phyloP scores from a whole-genome alignment of 1,140 invertebrate species.

The Hirudo medicinalis region DNA sequence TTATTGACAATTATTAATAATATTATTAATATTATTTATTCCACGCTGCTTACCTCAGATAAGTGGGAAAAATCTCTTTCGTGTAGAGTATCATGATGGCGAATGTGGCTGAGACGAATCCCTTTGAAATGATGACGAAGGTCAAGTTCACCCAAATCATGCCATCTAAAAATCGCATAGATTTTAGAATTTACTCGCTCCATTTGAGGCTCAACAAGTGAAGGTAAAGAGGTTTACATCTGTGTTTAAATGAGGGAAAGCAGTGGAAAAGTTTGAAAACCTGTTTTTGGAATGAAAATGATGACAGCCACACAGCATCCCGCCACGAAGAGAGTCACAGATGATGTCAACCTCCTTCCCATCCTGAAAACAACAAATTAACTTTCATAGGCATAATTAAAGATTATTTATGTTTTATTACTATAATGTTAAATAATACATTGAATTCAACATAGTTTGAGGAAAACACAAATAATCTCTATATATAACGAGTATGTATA shows the following conservation, averaged over 20 bases:
- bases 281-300: conserved; percentile 15
- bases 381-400: not conserved
- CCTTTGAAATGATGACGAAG: conserved; percentile 6
- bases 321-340: conserved; percentile 8
- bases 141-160: not conserved
- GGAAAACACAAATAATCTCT: too few species aligned
- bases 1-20: not conserved
- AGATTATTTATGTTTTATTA: not conserved
- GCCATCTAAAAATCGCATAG: too few species aligned
- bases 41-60: conserved; percentile 1
- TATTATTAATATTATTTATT: conserved; percentile 7
- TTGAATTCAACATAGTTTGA: too few species aligned
- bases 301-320: conserved; percentile 1
- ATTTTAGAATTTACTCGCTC: too few species aligned
- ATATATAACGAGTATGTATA: too few species aligned
- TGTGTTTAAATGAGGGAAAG: not conserved
- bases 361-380: not conserved
- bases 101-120: conserved; percentile 5
- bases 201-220: too few species aligned
- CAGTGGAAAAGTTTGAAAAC: not conserved
- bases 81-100: conserved; percentile 11
- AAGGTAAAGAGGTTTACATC: too few species aligned
- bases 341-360: conserved; percentile 4
- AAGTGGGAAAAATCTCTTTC: conserved; percentile 14
- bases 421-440: not conserved